A percentile compares a stretch with the other conserved stretches of the same genome.
Evolutionary conservation across 2,797 vertebrate species (phyloP).

Genomic region (Basileuterus tristriatus): DNA sequence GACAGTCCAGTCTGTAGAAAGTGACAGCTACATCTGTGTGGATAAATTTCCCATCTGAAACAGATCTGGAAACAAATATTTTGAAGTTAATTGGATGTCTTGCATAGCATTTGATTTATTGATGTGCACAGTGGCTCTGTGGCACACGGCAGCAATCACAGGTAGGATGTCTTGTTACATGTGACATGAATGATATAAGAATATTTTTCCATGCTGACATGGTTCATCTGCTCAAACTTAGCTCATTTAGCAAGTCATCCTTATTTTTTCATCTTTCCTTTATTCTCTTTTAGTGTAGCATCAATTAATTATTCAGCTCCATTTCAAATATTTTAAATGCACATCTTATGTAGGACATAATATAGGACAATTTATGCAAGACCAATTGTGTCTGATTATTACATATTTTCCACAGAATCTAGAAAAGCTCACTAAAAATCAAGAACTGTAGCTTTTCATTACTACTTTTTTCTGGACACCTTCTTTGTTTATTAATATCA

Average conservation of each 20-base stretch:
- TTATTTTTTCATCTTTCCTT: background rate
- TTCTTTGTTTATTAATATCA: background rate
- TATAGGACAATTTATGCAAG: background rate
- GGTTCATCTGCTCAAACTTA: background rate
- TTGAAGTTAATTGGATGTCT: background rate
- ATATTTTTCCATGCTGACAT: background rate
- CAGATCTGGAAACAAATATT: background rate
- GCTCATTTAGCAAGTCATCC: background rate
- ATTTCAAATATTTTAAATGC: background rate
- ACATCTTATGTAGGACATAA: background rate
- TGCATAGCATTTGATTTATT: background rate
- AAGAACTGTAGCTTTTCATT: background rate
- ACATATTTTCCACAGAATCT: background rate
- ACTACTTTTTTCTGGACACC: background rate
- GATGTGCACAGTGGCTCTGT: background rate
- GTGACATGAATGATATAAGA: background rate
- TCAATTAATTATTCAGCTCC: background rate
- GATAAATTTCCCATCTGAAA: background rate
- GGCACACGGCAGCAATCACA: fast-evolving
- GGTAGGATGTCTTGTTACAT: background rate
- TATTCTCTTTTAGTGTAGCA: background rate
- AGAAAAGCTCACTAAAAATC: background rate
- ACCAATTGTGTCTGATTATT: background rate
- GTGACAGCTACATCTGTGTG: background rate
- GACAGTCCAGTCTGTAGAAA: background rate